Evolutionary conservation across 2,888 invertebrate species (phyloP).

Genomic region (Cataglyphis altisquamis): DNA sequence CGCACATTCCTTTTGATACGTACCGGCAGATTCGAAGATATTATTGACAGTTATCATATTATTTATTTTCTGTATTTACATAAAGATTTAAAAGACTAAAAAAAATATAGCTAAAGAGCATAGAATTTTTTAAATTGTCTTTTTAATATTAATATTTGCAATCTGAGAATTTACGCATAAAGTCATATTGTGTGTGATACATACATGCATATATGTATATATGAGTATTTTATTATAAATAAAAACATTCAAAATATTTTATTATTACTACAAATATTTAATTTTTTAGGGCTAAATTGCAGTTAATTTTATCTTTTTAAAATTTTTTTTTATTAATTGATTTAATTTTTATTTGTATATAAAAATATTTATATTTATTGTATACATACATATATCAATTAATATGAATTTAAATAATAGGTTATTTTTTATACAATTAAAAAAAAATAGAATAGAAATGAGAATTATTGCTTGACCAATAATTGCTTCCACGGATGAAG

Average conservation of each 20-base stretch:
- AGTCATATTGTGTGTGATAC: background rate
- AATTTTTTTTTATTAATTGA: background rate
- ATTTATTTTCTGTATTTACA: background rate
- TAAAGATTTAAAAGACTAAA: background rate
- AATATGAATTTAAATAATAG: background rate
- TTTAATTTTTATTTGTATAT: background rate
- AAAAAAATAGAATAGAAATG: background rate
- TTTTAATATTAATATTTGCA: background rate
- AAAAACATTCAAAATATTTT: background rate
- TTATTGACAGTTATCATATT: constrained; percentile 50
- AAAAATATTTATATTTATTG: background rate
- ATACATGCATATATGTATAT: background rate
- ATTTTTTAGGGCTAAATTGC: background rate
- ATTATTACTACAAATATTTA: background rate
- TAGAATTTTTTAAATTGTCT: background rate
- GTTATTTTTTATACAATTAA: background rate
- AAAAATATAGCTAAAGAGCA: background rate
- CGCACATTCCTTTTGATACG: constrained; percentile 61
- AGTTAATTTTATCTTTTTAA: background rate
- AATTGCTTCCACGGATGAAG: background rate
- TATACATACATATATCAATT: background rate
- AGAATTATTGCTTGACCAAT: background rate
- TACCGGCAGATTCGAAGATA: constrained; percentile 46
- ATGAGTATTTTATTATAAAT: background rate
- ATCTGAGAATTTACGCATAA: background rate